Base-by-base conservation (phyloP, 1,140 invertebrate genomes). In the Cryptotermes secundus region DNA sequence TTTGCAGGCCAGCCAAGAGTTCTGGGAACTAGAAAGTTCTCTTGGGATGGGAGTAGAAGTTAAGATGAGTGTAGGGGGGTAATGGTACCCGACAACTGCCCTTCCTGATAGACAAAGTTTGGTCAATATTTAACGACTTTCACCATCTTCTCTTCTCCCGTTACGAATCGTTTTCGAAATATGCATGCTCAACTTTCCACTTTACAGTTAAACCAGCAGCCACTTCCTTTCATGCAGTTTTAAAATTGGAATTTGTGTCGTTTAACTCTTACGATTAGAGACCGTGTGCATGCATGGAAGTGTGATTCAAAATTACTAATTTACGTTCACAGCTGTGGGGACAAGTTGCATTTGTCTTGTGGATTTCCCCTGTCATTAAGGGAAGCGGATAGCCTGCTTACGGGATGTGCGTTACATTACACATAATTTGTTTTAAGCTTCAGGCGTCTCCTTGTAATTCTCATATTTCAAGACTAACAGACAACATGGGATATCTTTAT, bases 51-150 rank as follows among this genome's bases (percentile, higher is more conserved):
- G 59, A 12, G n/a, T 72, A 9, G 26, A 72, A 72, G 59, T 31
- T 72, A 72, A n/a, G 59, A 72, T 10, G 26, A n/a, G 59, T 9
- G n/a, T 16, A 72, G n/a, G 26, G 59, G n/a, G 26, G 59, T 31
- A 72, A 72, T 31, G 14, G 26, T n/a, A 72, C 59, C 4, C 6
- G 26, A 1, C 26, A 72, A 72, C 2, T 72, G 59, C 59, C 59
- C 59, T 72, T 72, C 59, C 7, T 72, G 59, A 31, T 72, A 31
- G 59, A 26, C 31, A n/a, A 31, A 72, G 59, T 72, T 72, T 72
- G 59, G 59, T 72, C 59, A 72, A n/a, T 72, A 72, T 31, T n/a
- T 72, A 72, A 72, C 59, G n/a, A 72, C 59, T 72, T 72, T n/a
- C 31, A 72, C 14, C 59, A 31, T 26, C 59, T 4, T 72, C 4